Evolutionary conservation across 2,797 vertebrate genomes (phyloP).

Genomic region (Acipenser transmontanus): DNA sequence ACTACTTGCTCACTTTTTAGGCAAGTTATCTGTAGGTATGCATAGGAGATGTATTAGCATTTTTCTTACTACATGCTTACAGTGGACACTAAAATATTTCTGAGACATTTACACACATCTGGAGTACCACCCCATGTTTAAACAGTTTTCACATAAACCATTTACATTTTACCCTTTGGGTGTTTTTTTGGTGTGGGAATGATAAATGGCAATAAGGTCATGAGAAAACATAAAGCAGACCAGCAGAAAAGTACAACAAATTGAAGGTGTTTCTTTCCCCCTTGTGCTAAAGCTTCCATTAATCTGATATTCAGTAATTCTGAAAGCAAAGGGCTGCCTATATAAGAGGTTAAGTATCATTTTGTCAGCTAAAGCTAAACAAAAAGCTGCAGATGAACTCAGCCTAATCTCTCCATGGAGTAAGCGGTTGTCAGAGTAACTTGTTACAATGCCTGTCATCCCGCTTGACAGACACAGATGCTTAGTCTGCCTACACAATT

Average conservation of each 20-base stretch:
- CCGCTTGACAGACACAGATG: slow-evolving; percentile 59
- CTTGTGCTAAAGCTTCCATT: slow-evolving; percentile 32
- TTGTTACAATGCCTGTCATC: slow-evolving; percentile 68
- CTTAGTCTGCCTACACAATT: slow-evolving; percentile 58
- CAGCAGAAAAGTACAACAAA: slow-evolving; percentile 1
- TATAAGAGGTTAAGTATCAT: slow-evolving; percentile 61
- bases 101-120: too few relatives aligned
- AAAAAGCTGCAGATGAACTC: slow-evolving; percentile 61
- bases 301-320: slow-evolving; percentile 44
- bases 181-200: neutral
- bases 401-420: slow-evolving; percentile 62
- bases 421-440: slow-evolving; percentile 66
- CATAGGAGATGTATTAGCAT: too few relatives aligned
- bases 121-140: neutral
- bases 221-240: slow-evolving; percentile 5
- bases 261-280: neutral
- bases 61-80: too few relatives aligned
- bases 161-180: neutral
- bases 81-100: too few relatives aligned
- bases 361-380: slow-evolving; percentile 57
- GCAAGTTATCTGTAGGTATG: too few relatives aligned
- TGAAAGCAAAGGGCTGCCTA: slow-evolving; percentile 40
- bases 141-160: neutral
- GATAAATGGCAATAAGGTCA: neutral
- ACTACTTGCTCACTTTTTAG: too few relatives aligned